Evolutionary conservation across 2,797 vertebrate species (phyloP).

Genomic region (Leptatherina wallacei): DNA sequence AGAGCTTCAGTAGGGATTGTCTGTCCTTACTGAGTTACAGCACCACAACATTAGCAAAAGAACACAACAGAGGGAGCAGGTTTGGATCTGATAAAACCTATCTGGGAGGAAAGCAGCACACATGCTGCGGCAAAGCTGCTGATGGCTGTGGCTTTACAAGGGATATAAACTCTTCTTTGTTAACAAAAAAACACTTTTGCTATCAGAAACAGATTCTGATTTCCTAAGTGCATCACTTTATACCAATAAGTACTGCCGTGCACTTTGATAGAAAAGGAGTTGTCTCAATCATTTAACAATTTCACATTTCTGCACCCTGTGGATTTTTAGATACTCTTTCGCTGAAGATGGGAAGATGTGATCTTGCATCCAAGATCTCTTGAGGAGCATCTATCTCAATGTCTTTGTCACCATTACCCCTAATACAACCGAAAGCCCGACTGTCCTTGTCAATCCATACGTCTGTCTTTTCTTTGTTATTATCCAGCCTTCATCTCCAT

Average conservation of each 20-base stretch:
- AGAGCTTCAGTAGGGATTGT: conserved; percentile 21
- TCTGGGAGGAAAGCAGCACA: conserved; percentile 38
- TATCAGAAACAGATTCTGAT: conserved; percentile 14
- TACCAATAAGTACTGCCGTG: conserved; percentile 21
- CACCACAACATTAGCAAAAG: conserved; percentile 28
- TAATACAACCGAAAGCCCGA: conserved; percentile 43
- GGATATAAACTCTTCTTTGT: conserved; percentile 44
- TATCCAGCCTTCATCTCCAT: conserved; percentile 33
- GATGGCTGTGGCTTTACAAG: conserved; percentile 47
- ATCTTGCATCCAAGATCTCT: conserved; percentile 36
- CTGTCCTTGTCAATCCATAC: conserved; percentile 58
- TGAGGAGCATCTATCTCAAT: conserved; percentile 3
- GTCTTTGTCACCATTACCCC: conserved; percentile 34
- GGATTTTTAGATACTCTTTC: conserved; percentile 26
- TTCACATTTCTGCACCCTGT: conserved; percentile 18
- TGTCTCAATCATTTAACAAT: conserved; percentile 10
- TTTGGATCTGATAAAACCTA: conserved; percentile 50
- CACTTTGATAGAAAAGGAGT: conserved; percentile 6
- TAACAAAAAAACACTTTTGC: conserved; percentile 19
- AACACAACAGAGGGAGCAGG: conserved; percentile 25
- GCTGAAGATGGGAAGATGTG: conserved; percentile 14
- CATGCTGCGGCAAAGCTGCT: conserved; percentile 45
- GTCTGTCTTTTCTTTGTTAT: conserved; percentile 48
- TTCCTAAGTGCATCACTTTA: conserved; percentile 29
- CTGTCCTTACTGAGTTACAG: conserved; percentile 21